Conservation (phyloP, 2,888 invertebrate species). For the Acleris laterana region DNA sequence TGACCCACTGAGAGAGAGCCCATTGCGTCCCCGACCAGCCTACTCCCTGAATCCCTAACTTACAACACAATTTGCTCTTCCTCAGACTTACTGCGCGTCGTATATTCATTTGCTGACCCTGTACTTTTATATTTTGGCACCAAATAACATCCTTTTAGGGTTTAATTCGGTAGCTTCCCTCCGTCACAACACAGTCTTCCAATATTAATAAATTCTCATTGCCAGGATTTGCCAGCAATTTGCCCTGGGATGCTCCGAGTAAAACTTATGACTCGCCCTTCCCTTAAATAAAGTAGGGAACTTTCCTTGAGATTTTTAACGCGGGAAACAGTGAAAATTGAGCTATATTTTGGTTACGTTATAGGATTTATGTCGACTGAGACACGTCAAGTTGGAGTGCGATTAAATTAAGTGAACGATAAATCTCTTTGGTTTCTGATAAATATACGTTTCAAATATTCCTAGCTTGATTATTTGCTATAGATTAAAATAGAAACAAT, state of each 20-base stretch:
- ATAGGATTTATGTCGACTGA: conserved; percentile 26
- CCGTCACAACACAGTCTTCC: conserved; percentile 59
- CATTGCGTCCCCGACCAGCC: neutral
- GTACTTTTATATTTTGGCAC: conserved; percentile 46
- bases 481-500: conserved; percentile 3
- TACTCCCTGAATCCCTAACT: conserved; percentile 16
- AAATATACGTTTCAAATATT: too few species aligned
- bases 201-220: conserved; percentile 85
- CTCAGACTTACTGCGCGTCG: conserved; percentile 27
- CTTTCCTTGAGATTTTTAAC: conserved; percentile 60
- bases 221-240: conserved; percentile 78
- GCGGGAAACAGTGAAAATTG: conserved; percentile 57
- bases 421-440: conserved; percentile 3
- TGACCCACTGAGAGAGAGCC: neutral
- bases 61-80: conserved; percentile 30
- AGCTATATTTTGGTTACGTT: conserved; percentile 52
- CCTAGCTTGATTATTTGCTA: neutral
- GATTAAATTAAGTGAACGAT: conserved; percentile 19
- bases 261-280: conserved; percentile 76
- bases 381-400: conserved; percentile 11
- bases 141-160: conserved; percentile 66
- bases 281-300: conserved; percentile 67
- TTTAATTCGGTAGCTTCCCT: conserved; percentile 65
- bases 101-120: conserved; percentile 38
- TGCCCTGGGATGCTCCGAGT: conserved; percentile 70